A percentile compares a stretch with the other conserved stretches of the same genome.
Evolutionary conservation across 2,113 vertebrate genomes (phyloP).

Genomic region (Pycnonotus jocosus): DNA sequence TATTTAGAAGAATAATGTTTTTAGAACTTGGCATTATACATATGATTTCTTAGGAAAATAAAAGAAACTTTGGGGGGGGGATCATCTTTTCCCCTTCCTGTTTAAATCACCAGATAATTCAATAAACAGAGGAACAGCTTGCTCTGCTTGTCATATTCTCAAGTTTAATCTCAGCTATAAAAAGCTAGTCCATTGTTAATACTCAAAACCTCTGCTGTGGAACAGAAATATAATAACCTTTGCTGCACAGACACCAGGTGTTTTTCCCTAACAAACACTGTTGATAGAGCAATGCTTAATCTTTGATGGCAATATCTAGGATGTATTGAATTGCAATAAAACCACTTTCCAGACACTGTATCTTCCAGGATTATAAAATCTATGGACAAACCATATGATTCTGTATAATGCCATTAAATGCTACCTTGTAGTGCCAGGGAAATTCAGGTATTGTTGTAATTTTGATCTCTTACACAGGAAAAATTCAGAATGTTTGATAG

Average conservation of each 20-base stretch:
- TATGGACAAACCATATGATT: constrained; percentile 21
- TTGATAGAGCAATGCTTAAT: constrained; percentile 40
- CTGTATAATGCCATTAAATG: constrained; percentile 19
- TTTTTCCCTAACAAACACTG: constrained; percentile 41
- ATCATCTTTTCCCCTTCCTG: background rate
- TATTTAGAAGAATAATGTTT: background rate
- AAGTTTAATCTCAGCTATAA: constrained; percentile 56
- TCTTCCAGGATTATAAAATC: constrained; percentile 22
- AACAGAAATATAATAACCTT: constrained; percentile 67
- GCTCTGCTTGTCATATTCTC: constrained; percentile 38
- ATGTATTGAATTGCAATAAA: constrained; percentile 19
- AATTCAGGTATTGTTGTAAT: constrained; percentile 49
- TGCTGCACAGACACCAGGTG: constrained; percentile 48
- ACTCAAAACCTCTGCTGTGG: constrained; percentile 57
- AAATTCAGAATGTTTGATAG: constrained; percentile 63
- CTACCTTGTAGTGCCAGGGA: background rate
- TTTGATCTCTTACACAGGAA: constrained; percentile 69
- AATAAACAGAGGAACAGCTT: constrained; percentile 41
- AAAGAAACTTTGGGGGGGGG: background rate
- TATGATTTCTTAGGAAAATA: background rate
- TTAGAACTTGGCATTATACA: background rate
- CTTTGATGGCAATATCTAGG: constrained; percentile 21
- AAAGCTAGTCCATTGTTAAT: constrained; percentile 49
- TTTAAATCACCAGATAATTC: constrained; percentile 39
- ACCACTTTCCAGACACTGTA: constrained; percentile 3